Percentiles rank a stretch among this genome's conserved stretches.
phyloP scores from a whole-genome alignment of 2,888 invertebrate species.

The Pachydiplax longipennis region DNA sequence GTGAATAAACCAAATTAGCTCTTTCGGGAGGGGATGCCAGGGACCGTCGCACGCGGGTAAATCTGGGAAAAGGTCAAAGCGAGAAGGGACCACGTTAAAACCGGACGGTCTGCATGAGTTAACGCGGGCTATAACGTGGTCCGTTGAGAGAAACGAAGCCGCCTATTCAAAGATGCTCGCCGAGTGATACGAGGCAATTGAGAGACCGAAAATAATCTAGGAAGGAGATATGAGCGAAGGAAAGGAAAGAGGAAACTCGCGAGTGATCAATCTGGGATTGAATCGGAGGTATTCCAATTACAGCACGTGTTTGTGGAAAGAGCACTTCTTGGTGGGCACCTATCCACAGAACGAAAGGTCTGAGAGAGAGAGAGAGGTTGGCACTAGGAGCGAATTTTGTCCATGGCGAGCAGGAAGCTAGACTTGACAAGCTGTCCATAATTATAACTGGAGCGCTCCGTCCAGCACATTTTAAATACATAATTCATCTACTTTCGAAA shows the following conservation, averaged over 20 bases:
- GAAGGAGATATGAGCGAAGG: background rate
- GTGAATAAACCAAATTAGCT: background rate
- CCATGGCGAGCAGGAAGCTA: background rate
- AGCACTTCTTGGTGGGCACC: background rate
- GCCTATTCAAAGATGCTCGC: background rate
- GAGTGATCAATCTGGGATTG: constrained; percentile 22
- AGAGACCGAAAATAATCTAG: background rate
- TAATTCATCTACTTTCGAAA: too few relatives aligned
- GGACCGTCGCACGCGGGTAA: background rate
- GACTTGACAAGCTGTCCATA: background rate
- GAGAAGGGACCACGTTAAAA: background rate
- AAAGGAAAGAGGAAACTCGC: background rate
- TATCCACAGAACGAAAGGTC: background rate
- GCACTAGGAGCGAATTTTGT: background rate
- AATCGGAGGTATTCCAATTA: constrained; percentile 3
- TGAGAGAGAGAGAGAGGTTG: background rate
- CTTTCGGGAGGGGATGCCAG: background rate
- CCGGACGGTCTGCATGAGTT: background rate
- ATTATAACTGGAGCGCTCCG: background rate
- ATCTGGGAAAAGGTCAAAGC: background rate
- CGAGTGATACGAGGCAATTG: background rate
- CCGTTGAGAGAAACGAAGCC: background rate
- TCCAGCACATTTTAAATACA: background rate
- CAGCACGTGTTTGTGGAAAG: background rate
- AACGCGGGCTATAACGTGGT: background rate